Evolutionary conservation across 2,888 invertebrate genomes (phyloP).

Genomic region (Amblyjoppa proteus): DNA sequence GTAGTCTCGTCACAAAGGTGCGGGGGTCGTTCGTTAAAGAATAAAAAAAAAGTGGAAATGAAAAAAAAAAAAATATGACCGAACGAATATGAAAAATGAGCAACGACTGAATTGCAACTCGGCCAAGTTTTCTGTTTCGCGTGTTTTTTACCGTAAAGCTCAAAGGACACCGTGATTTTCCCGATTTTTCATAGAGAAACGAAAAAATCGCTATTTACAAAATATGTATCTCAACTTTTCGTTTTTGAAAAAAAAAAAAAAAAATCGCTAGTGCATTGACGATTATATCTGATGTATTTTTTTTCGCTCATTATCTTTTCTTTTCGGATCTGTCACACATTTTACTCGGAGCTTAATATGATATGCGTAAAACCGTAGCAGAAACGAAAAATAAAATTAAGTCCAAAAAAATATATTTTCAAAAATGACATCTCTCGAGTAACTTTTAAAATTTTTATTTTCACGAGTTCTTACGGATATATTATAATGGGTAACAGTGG

Average conservation of each 20-base stretch:
- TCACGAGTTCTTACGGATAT: neutral
- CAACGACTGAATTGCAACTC: neutral
- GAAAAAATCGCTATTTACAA: neutral
- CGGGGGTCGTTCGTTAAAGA: neutral
- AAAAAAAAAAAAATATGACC: neutral
- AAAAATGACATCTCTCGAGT: neutral
- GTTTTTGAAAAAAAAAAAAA: no score
- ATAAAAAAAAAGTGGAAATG: slow-evolving; percentile 12
- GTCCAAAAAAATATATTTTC: neutral
- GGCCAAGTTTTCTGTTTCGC: neutral
- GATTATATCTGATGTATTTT: no score
- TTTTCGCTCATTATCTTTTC: no score
- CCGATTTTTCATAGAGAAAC: neutral
- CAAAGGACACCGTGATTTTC: neutral
- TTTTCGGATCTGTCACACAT: no score
- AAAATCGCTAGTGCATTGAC: no score
- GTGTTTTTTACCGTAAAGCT: no score
- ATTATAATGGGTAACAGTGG: neutral
- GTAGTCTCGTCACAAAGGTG: slow-evolving; percentile 11
- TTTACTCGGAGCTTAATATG: no score
- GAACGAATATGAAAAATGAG: neutral
- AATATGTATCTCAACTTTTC: neutral
- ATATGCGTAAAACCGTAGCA: no score
- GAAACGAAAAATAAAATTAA: neutral
- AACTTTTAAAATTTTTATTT: neutral